Percentiles rank a stretch among this genome's conserved stretches.
phyloP scores from a whole-genome alignment of 2,113 vertebrate species.

The Connochaetes taurinus region DNA sequence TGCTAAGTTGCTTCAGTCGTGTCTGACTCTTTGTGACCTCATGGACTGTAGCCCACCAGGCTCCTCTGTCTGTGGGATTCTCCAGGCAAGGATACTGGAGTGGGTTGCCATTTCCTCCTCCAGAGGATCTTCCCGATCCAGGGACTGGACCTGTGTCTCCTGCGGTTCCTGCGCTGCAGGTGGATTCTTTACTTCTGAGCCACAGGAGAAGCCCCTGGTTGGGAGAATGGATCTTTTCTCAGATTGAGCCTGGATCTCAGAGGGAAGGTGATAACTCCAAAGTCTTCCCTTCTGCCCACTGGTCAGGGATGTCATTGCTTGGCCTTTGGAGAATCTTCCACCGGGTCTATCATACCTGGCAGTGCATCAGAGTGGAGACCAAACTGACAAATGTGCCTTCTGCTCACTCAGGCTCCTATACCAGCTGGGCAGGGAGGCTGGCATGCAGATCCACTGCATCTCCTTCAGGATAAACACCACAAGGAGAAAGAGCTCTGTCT shows the following conservation, averaged over 20 bases:
- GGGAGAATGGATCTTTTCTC: not conserved
- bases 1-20: not conserved
- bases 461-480: not conserved
- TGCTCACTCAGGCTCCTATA: not conserved
- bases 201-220: not conserved
- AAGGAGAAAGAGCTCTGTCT: not conserved
- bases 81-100: not conserved
- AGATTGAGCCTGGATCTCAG: not conserved
- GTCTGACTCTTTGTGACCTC: not conserved
- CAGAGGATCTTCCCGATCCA: not conserved
- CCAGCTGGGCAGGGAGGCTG: not conserved
- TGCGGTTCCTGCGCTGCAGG: not conserved
- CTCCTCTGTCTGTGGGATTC: not conserved
- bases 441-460: fast-evolving
- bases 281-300: not conserved
- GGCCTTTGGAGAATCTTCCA: not conserved
- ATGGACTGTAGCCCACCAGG: not conserved
- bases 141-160: not conserved
- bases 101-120: not conserved
- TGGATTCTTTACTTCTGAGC: not conserved
- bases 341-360: not conserved
- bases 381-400: not conserved
- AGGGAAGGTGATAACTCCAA: not conserved
- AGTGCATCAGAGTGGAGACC: not conserved
- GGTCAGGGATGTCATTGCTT: not conserved